These are phyloP conservation scores for Erpetoichthys calabaricus DNA, from an alignment of 2,797 vertebrate genomes.

Conservation along the genomic window DNA sequence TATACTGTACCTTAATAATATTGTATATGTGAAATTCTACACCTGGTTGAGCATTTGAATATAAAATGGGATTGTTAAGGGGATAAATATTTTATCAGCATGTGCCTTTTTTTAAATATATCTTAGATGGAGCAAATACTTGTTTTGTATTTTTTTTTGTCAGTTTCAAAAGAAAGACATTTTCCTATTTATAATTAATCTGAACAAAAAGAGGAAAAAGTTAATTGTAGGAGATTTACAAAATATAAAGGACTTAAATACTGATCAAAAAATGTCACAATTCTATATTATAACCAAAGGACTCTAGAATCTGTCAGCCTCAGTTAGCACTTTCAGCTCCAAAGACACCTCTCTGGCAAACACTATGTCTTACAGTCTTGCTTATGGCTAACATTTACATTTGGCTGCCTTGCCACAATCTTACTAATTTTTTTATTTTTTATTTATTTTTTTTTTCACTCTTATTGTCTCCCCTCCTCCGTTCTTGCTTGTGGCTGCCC, in stretches of 20 bases:
- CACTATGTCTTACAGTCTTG: conserved; percentile 11
- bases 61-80: too few species aligned
- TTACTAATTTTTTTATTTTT: conserved; percentile 11
- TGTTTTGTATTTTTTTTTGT: too few species aligned
- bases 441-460: conserved; percentile 14
- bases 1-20: too few species aligned
- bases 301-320: conserved; percentile 2
- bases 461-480: conserved; percentile 8
- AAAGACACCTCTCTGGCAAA: conserved; percentile 14
- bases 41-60: too few species aligned
- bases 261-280: background rate
- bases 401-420: conserved; percentile 32
- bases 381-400: conserved; percentile 35
- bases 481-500: conserved; percentile 33
- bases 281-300: conserved; percentile 13
- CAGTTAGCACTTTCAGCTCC: conserved; percentile 9
- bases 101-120: too few species aligned
- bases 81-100: too few species aligned
- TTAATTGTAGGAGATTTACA: conserved; percentile 10
- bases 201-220: too few species aligned
- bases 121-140: too few species aligned
- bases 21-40: too few species aligned
- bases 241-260: conserved; percentile 9
- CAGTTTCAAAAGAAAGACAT: too few species aligned
- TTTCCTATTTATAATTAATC: too few species aligned